Percentiles rank a stretch among this genome's conserved stretches.
Conservation (phyloP, 2,113 vertebrate species). For the Coracopsis vasa region DNA sequence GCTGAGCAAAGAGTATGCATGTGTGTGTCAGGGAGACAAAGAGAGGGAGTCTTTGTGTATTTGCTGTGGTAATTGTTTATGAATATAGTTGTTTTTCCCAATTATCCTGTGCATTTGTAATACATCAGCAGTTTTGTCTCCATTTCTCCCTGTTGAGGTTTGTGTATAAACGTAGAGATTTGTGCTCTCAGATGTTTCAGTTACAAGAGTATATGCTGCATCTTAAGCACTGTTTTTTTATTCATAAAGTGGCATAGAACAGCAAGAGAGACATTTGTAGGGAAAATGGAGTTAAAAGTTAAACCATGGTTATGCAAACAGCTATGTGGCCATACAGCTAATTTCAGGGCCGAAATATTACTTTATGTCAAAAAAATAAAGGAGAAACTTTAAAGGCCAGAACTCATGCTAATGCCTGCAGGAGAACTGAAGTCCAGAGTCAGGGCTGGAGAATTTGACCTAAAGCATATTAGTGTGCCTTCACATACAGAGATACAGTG, state of each 20-base stretch:
- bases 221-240: not conserved
- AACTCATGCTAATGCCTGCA: not conserved
- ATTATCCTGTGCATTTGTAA: not conserved
- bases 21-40: not conserved
- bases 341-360: not conserved
- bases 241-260: not conserved
- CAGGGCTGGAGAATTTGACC: not conserved
- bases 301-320: not conserved
- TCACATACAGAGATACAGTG: not conserved
- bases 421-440: not conserved
- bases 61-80: conserved; percentile 26
- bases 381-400: not conserved
- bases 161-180: not conserved
- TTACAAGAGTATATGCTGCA: not conserved
- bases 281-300: not conserved
- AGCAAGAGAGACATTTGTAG: not conserved
- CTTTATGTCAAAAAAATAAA: not conserved
- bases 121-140: not conserved
- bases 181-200: not conserved
- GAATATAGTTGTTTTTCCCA: conserved; percentile 35
- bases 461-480: not conserved
- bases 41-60: not conserved
- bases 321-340: not conserved
- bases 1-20: not conserved
- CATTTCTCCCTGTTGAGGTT: not conserved